Conservation (phyloP, 2,113 vertebrate species). For the Pionites leucogaster region DNA sequence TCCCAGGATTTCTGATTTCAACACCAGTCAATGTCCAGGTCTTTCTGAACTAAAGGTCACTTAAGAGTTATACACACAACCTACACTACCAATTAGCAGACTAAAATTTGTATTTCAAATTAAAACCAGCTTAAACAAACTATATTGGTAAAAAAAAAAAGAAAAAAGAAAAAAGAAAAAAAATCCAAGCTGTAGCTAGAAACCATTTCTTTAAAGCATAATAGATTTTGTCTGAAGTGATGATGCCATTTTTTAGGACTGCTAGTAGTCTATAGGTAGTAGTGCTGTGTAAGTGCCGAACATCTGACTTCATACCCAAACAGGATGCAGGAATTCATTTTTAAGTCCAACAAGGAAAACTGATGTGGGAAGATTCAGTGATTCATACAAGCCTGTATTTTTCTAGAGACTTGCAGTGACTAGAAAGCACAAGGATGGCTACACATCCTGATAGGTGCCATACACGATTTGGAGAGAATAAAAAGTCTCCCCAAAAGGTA, state of each 20-base stretch:
- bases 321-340: background rate
- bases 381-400: background rate
- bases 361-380: background rate
- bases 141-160: background rate
- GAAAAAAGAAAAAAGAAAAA: background rate
- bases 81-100: background rate
- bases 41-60: background rate
- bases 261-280: background rate
- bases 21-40: background rate
- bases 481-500: background rate
- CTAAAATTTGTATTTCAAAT: background rate
- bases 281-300: background rate
- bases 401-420: background rate
- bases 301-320: background rate
- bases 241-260: background rate
- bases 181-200: background rate
- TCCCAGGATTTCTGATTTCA: background rate
- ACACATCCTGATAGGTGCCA: background rate
- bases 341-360: background rate
- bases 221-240: background rate
- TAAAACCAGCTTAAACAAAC: background rate
- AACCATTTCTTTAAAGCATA: background rate
- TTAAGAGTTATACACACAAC: background rate
- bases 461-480: background rate
- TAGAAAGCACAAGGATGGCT: background rate